Conservation (phyloP, 2,797 vertebrate species). For the Aselliscus stoliczkanus region DNA sequence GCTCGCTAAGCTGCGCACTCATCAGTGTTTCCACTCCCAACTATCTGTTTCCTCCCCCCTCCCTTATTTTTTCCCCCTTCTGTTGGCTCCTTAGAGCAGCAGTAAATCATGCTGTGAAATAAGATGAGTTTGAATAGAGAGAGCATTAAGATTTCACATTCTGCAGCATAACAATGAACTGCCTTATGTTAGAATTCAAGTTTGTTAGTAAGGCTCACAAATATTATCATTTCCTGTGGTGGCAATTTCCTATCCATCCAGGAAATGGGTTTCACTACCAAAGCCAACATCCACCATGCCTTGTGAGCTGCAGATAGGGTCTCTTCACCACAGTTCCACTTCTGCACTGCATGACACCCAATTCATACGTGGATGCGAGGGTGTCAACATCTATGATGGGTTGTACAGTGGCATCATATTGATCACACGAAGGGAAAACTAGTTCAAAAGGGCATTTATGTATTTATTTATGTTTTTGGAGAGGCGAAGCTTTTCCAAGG, state of each 20-base stretch:
- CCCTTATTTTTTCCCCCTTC: slow-evolving; percentile 5
- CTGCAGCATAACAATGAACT: slow-evolving; percentile 72
- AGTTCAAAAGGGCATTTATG: background rate
- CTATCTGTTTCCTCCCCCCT: background rate
- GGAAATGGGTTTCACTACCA: slow-evolving; percentile 22
- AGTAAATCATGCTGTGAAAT: slow-evolving; percentile 77
- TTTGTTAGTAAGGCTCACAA: slow-evolving; percentile 68
- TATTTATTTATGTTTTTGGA: background rate
- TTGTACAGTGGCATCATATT: background rate
- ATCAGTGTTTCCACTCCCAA: slow-evolving; percentile 54
- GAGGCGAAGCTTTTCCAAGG: background rate
- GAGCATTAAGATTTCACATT: slow-evolving; percentile 80
- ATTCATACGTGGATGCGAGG: background rate
- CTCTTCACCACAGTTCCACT: background rate
- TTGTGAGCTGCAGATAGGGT: slow-evolving; percentile 3
- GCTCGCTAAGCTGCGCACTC: slow-evolving; percentile 53
- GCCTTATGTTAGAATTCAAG: slow-evolving; percentile 76
- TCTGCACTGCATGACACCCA: background rate
- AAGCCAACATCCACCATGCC: background rate
- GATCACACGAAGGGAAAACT: slow-evolving; percentile 13
- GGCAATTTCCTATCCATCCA: slow-evolving; percentile 57
- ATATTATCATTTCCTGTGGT: slow-evolving; percentile 63
- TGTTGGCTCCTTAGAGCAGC: slow-evolving; percentile 36
- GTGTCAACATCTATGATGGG: slow-evolving; percentile 37
- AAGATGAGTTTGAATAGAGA: slow-evolving; percentile 76